Percentiles rank a stretch among this genome's conserved stretches.
These are phyloP conservation scores for Microtus pennsylvanicus DNA, from an alignment of 2,113 vertebrate genomes.

Conservation along the genomic window DNA sequence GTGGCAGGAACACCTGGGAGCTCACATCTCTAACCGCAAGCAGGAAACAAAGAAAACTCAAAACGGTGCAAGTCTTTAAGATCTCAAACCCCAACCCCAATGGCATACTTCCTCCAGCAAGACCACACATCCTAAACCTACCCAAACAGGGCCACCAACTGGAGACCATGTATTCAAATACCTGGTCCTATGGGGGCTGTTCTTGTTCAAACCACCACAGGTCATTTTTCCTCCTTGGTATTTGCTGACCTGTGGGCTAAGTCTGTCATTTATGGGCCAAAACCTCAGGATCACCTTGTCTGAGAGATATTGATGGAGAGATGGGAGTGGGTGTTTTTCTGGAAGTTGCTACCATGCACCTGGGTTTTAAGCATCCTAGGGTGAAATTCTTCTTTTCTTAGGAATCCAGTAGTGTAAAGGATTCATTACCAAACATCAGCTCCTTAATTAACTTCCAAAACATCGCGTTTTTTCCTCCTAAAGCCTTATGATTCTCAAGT, in stretches of 20 bases:
- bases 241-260: not conserved
- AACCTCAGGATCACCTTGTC: not conserved
- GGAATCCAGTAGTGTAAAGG: not conserved
- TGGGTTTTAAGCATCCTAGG: not conserved
- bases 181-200: not conserved
- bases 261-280: not conserved
- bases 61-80: not conserved
- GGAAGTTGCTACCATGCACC: not conserved
- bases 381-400: not conserved
- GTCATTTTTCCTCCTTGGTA: not conserved
- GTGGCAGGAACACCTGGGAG: not conserved
- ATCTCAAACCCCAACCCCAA: not conserved
- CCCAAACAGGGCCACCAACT: not conserved
- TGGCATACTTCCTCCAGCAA: not conserved
- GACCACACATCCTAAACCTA: not conserved
- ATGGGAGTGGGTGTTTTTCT: not conserved
- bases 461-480: not conserved
- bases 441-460: slow-evolving; percentile 28
- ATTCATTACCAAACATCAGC: not conserved
- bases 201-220: not conserved
- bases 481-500: slow-evolving; percentile 4
- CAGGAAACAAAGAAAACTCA: not conserved
- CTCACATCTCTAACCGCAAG: not conserved
- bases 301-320: not conserved
- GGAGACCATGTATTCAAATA: not conserved